These are phyloP conservation scores for Trisateles emortualis DNA, from an alignment of 2,888 invertebrate genomes.

Conservation along the genomic window DNA sequence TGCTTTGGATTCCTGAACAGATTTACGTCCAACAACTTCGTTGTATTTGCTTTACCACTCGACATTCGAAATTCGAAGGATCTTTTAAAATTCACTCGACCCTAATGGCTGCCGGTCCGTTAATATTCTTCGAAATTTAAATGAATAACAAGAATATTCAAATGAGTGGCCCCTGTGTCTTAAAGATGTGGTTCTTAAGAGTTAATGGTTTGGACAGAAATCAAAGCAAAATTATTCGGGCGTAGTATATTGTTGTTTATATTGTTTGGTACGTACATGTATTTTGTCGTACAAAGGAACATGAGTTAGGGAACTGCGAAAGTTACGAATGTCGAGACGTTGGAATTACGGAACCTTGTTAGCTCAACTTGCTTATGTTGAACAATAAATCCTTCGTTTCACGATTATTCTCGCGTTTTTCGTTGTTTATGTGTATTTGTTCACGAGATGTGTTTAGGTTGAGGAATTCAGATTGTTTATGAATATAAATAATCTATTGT, in stretches of 20 bases:
- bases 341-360: conserved; percentile 13
- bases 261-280: conserved; percentile 10
- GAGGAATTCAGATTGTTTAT: too few relatives aligned
- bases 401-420: conserved; percentile 1
- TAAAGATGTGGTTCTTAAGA: conserved; percentile 26
- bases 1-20: conserved; percentile 59
- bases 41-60: conserved; percentile 24
- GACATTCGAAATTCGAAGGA: conserved; percentile 20
- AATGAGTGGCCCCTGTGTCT: conserved; percentile 29
- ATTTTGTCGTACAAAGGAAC: conserved; percentile 14
- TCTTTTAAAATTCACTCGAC: conserved; percentile 22
- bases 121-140: conserved; percentile 30
- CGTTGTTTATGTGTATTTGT: not conserved
- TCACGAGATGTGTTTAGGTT: too few relatives aligned
- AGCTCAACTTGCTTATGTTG: conserved; percentile 4
- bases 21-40: conserved; percentile 49
- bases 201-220: conserved; percentile 37
- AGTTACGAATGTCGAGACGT: conserved; percentile 12
- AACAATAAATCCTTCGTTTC: conserved; percentile 3
- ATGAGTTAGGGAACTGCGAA: conserved; percentile 10
- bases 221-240: conserved; percentile 6
- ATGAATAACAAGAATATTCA: conserved; percentile 44
- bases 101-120: conserved; percentile 17
- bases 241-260: conserved; percentile 10
- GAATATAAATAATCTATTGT: too few relatives aligned